Percentiles rank a stretch among this genome's conserved stretches.
Evolutionary conservation across 2,797 vertebrate genomes (phyloP).

Genomic region (Sebastes cheni): DNA sequence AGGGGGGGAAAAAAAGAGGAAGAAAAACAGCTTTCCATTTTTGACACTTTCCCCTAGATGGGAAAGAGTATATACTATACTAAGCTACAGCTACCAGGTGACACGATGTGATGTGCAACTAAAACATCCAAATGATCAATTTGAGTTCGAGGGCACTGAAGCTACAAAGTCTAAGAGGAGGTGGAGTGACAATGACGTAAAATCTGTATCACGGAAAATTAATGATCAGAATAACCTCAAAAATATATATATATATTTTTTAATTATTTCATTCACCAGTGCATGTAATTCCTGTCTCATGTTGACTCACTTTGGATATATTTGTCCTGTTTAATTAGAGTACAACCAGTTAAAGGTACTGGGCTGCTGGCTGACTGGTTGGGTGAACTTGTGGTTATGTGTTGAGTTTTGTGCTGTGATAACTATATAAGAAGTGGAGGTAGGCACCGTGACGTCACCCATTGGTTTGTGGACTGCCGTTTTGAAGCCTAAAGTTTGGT

Average conservation of each 20-base stretch:
- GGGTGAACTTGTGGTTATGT: background rate
- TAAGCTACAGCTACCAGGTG: background rate
- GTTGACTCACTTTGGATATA: background rate
- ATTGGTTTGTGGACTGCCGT: too few species aligned
- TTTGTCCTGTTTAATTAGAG: background rate
- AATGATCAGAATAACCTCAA: background rate
- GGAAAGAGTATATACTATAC: too few species aligned
- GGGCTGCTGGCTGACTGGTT: background rate
- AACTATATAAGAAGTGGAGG: too few species aligned
- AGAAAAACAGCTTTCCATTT: constrained; percentile 30
- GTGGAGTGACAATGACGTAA: too few species aligned
- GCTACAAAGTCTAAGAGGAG: background rate
- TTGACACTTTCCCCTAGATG: constrained; percentile 19
- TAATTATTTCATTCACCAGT: background rate
- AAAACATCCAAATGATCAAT: background rate
- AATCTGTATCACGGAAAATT: background rate
- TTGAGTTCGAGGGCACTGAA: background rate
- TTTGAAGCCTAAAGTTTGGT: too few species aligned
- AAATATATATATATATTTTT: background rate
- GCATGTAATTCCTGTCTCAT: background rate
- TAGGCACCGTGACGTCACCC: too few species aligned
- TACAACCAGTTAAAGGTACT: background rate
- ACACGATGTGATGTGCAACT: background rate
- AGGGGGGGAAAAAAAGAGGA: background rate
- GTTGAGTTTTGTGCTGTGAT: background rate